These are phyloP conservation scores for Chiridota heheva DNA, from an alignment of 35 echinoderm and acorn worm genomes.

Conservation along the genomic window DNA sequence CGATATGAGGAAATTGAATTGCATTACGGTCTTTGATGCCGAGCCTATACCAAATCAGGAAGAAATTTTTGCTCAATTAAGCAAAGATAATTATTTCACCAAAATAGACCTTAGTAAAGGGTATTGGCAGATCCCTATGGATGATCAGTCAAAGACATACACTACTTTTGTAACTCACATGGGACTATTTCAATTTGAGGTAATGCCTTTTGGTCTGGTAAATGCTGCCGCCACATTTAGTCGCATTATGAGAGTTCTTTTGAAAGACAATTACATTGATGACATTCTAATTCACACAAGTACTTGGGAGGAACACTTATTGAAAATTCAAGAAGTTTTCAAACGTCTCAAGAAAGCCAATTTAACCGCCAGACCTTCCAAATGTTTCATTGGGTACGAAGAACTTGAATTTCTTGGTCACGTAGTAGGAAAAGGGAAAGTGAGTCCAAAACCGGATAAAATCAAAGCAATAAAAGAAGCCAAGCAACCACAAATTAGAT, in stretches of 20 bases:
- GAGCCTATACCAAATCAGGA: constrained; percentile 32
- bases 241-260: not conserved
- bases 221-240: not conserved
- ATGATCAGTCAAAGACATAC: not conserved
- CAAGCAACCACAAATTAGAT: not conserved
- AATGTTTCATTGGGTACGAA: constrained; percentile 23
- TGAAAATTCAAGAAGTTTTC: not conserved
- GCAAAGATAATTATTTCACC: constrained; percentile 14
- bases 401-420: constrained; percentile 45
- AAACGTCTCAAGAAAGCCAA: constrained; percentile 3
- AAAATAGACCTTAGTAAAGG: constrained; percentile 29
- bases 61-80: constrained; percentile 22
- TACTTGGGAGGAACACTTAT: constrained; percentile 31
- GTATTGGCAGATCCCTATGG: constrained; percentile 3
- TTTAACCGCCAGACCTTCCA: constrained; percentile 46
- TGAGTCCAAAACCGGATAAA: constrained; percentile 20
- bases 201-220: constrained; percentile 6
- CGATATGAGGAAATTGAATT: constrained; percentile 18
- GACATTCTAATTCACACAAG: constrained; percentile 33
- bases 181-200: not conserved
- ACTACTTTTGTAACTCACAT: not conserved
- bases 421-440: constrained; percentile 3
- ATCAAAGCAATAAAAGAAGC: constrained; percentile 22
- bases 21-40: not conserved
- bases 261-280: constrained; percentile 39